A percentile compares a stretch with the other conserved stretches of the same genome.
These are phyloP conservation scores for Drosophila nasuta DNA, from an alignment of 1,140 invertebrate species.

Conservation along the genomic window DNA sequence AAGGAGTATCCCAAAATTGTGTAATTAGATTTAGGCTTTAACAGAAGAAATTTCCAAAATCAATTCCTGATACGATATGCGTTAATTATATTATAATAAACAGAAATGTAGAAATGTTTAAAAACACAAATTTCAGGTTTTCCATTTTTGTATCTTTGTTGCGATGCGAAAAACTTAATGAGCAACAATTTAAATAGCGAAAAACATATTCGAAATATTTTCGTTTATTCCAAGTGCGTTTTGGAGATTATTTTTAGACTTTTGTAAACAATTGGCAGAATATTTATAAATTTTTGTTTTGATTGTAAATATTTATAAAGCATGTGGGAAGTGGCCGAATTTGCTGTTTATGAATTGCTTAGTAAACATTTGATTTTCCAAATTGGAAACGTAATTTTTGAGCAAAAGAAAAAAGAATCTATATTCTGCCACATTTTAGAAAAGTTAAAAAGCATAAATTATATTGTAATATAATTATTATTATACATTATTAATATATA, in stretches of 20 bases:
- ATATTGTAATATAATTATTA: too few species aligned
- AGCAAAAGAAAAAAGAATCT: background rate
- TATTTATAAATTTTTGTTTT: constrained; percentile 24
- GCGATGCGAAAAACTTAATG: too few species aligned
- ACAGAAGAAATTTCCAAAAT: too few species aligned
- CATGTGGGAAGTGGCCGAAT: background rate
- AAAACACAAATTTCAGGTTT: background rate
- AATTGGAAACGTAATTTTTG: background rate
- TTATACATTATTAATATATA: too few species aligned
- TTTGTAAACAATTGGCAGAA: constrained; percentile 12
- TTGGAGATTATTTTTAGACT: constrained; percentile 10
- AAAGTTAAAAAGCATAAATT: too few species aligned
- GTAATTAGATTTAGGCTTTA: too few species aligned
- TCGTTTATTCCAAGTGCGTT: constrained; percentile 15
- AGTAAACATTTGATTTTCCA: background rate
- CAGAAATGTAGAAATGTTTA: background rate
- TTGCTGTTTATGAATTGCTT: background rate
- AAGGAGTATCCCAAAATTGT: too few species aligned
- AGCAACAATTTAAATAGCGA: background rate
- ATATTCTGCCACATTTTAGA: too few species aligned
- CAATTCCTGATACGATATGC: too few species aligned
- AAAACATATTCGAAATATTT: constrained; percentile 3
- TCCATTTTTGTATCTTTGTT: too few species aligned
- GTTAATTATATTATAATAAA: too few species aligned
- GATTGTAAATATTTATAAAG: constrained; percentile 19